These are phyloP conservation scores for Halcyon smyrnensis DNA, from an alignment of 2,797 vertebrate genomes.

Conservation along the genomic window DNA sequence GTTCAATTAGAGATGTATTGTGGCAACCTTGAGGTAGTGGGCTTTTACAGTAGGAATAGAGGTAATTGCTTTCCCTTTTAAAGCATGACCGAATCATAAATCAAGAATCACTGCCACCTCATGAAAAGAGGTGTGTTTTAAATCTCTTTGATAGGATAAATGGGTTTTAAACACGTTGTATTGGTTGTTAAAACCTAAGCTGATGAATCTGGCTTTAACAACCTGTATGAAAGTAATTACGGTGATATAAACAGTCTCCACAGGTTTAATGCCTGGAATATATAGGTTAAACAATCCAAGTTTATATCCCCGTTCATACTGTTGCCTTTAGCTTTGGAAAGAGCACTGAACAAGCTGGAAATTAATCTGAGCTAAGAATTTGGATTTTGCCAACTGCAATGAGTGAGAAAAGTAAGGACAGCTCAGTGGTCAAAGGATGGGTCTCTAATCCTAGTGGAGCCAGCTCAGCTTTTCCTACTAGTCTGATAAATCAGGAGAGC, in stretches of 20 bases:
- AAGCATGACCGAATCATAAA: constrained; percentile 40
- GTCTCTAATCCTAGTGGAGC: background rate
- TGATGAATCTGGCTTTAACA: constrained; percentile 49
- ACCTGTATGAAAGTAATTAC: constrained; percentile 5
- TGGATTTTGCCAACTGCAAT: background rate
- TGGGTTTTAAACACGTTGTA: constrained; percentile 45
- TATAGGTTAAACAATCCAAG: background rate
- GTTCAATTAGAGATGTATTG: background rate
- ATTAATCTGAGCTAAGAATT: background rate
- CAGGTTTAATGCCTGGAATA: background rate
- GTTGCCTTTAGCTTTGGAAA: background rate
- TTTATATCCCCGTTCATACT: background rate
- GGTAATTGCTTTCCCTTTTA: constrained; percentile 58
- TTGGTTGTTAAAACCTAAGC: constrained; percentile 60
- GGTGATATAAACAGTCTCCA: background rate
- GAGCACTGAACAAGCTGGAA: background rate
- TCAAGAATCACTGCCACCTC: constrained; percentile 10
- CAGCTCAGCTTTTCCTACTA: background rate
- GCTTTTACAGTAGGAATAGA: background rate
- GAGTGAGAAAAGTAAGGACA: background rate
- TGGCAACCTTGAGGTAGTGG: constrained; percentile 42
- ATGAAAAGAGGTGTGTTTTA: constrained; percentile 35
- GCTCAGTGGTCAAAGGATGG: background rate
- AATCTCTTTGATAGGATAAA: constrained; percentile 59
- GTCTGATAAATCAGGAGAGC: background rate